A percentile compares a stretch with the other conserved stretches of the same genome.
phyloP scores from a whole-genome alignment of 2,797 vertebrate genomes.

The Amblyraja radiata region DNA sequence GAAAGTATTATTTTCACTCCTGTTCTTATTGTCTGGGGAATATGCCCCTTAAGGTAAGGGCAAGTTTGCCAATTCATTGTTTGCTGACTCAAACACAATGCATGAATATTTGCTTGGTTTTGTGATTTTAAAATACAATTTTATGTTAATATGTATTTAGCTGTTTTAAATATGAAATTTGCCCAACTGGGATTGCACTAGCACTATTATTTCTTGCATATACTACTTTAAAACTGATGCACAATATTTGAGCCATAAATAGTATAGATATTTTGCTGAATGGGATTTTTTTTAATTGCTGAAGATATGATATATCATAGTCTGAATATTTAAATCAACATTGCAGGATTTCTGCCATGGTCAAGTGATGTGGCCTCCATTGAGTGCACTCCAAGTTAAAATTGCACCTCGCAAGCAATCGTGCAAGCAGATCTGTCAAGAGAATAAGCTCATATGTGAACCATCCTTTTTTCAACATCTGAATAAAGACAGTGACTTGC shows the following conservation, averaged over 20 bases:
- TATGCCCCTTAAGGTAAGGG: no score
- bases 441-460: constrained; percentile 92
- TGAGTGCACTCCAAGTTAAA: constrained; percentile 82
- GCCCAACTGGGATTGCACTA: background rate
- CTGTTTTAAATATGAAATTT: background rate
- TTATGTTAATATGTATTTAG: background rate
- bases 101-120: background rate
- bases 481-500: constrained; percentile 90
- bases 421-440: constrained; percentile 95
- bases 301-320: background rate
- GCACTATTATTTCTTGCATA: background rate
- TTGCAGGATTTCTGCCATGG: constrained; percentile 94
- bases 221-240: background rate
- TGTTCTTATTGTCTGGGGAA: background rate
- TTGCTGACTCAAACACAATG: background rate
- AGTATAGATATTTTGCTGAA: background rate
- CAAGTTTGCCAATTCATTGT: background rate
- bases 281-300: background rate
- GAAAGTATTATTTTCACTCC: background rate
- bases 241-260: background rate
- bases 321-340: background rate
- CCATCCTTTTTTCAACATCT: constrained; percentile 97
- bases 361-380: constrained; percentile 96
- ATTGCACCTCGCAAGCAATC: constrained; percentile 76
- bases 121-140: background rate